phyloP scores from a whole-genome alignment of 2,888 invertebrate species.

The Molorchus minor region DNA sequence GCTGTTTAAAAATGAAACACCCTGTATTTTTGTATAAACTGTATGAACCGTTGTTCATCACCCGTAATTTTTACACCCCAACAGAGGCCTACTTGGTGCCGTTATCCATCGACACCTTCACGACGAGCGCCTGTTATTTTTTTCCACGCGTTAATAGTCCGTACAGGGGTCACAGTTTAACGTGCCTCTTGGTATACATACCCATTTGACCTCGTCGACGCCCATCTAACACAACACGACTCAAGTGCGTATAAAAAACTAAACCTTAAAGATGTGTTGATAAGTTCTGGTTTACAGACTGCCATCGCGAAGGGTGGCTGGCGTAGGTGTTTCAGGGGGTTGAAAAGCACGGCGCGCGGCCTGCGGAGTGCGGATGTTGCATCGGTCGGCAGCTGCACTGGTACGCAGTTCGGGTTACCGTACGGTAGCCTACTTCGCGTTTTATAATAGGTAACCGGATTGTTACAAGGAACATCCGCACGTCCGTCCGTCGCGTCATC shows the following conservation, averaged over 20 bases:
- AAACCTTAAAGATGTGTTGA: constrained; percentile 48
- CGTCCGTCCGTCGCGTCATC: no score
- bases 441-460: not conserved
- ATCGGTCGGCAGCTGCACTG: constrained; percentile 46
- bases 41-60: not conserved
- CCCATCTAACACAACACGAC: constrained; percentile 23
- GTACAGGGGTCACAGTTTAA: constrained; percentile 37
- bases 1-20: no score
- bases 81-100: not conserved
- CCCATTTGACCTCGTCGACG: constrained; percentile 30
- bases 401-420: constrained; percentile 45
- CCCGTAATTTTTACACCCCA: not conserved
- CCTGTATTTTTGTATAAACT: no score
- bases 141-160: constrained; percentile 30
- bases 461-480: not conserved
- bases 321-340: constrained; percentile 45
- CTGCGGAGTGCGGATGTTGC: constrained; percentile 48
- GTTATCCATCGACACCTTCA: constrained; percentile 5
- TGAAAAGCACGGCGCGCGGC: constrained; percentile 35
- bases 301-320: constrained; percentile 30
- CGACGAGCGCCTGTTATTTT: constrained; percentile 32
- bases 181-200: constrained; percentile 25
- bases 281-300: constrained; percentile 42
- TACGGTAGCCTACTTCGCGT: constrained; percentile 10
- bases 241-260: constrained; percentile 37